These are phyloP conservation scores for Tribolium castaneum DNA, from an alignment of 1,140 invertebrate genomes.

Conservation along the genomic window DNA sequence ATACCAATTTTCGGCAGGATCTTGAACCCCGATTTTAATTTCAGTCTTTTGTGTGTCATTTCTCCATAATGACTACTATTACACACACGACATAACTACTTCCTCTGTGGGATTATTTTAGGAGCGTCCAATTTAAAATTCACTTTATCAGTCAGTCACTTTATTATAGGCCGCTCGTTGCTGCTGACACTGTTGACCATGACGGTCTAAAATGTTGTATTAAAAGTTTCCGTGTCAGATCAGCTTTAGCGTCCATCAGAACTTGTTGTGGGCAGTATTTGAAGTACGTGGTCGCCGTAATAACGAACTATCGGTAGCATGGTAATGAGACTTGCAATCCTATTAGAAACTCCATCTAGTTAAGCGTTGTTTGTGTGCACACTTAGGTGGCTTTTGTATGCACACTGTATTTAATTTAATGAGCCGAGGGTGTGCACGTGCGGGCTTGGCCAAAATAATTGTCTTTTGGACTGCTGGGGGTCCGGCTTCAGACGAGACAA, in stretches of 20 bases:
- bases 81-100: constrained; percentile 2
- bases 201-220: background rate
- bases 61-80: background rate
- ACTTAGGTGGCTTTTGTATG: constrained; percentile 31
- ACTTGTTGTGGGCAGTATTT: constrained; percentile 17
- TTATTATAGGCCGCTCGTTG: background rate
- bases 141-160: constrained; percentile 1
- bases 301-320: constrained; percentile 26
- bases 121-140: constrained; percentile 13
- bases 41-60: constrained; percentile 1
- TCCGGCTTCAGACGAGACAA: background rate
- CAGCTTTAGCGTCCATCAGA: background rate
- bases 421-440: constrained; percentile 9
- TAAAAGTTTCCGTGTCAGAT: background rate
- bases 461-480: background rate
- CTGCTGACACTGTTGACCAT: background rate
- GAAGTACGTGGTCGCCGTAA: constrained; percentile 20
- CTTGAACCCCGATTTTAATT: background rate
- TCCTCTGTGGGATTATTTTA: background rate
- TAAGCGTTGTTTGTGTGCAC: constrained; percentile 23
- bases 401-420: constrained; percentile 29
- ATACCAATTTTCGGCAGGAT: background rate
- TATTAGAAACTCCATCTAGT: constrained; percentile 15
- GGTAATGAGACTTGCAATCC: constrained; percentile 34
- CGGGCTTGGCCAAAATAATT: constrained; percentile 28